Conservation (phyloP, 2,113 vertebrate species). For the Crotalus viridis region DNA sequence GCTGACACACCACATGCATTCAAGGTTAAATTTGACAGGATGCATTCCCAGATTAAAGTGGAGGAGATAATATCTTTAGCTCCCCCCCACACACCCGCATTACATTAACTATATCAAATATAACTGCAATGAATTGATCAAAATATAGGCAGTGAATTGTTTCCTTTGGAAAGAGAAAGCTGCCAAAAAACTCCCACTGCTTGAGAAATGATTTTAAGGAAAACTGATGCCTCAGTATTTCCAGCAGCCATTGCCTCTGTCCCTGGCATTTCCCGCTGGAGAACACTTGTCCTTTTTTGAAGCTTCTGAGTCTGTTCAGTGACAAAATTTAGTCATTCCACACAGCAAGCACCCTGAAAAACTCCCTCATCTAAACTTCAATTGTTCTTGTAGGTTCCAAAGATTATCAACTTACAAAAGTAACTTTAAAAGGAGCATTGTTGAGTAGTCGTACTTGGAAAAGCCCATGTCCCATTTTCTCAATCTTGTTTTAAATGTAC, state of each 20-base stretch:
- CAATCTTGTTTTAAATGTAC: conserved; percentile 52
- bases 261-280: conserved; percentile 65
- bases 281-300: conserved; percentile 60
- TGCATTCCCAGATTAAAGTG: conserved; percentile 56
- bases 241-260: conserved; percentile 59
- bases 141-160: conserved; percentile 67
- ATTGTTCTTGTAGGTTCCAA: conserved; percentile 61
- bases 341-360: conserved; percentile 68
- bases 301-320: conserved; percentile 61
- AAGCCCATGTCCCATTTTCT: conserved; percentile 51
- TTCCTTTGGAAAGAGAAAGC: conserved; percentile 54
- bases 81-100: neutral
- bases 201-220: conserved; percentile 57
- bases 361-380: conserved; percentile 69
- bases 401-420: conserved; percentile 68
- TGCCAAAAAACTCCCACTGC: conserved; percentile 53
- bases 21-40: conserved; percentile 65
- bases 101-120: conserved; percentile 49
- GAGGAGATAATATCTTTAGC: conserved; percentile 24
- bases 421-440: conserved; percentile 45
- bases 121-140: conserved; percentile 56
- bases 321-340: conserved; percentile 59
- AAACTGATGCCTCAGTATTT: conserved; percentile 64
- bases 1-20: conserved; percentile 63
- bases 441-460: conserved; percentile 60